Evolutionary conservation across 2,888 invertebrate species (phyloP).

Genomic region (Platynereis dumerilii): DNA sequence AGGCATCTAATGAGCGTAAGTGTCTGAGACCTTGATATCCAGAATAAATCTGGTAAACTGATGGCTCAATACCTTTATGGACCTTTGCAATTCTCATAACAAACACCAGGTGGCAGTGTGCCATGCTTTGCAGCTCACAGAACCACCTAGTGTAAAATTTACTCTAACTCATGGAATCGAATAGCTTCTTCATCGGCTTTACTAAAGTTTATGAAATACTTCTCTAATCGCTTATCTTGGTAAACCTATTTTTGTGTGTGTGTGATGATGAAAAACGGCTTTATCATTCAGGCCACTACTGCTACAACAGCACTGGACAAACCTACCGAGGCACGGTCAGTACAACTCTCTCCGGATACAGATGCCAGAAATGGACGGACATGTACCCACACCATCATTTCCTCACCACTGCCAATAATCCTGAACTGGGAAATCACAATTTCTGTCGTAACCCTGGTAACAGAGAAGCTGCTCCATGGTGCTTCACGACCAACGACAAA

Average conservation of each 20-base stretch:
- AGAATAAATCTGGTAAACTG: no score
- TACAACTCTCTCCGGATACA: conserved; percentile 70
- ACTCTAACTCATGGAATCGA: no score
- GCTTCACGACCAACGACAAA: conserved; percentile 67
- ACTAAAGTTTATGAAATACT: no score
- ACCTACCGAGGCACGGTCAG: conserved; percentile 75
- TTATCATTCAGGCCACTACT: conserved; percentile 63
- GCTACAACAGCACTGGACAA: conserved; percentile 85
- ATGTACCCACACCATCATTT: conserved; percentile 71
- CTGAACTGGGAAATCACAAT: conserved; percentile 83
- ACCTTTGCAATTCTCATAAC: background rate
- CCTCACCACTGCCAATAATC: conserved; percentile 77
- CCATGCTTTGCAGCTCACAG: no score
- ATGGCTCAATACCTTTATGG: no score
- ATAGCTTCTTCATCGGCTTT: no score
- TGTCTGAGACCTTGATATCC: no score
- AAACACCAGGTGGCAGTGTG: no score
- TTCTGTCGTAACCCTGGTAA: conserved; percentile 90
- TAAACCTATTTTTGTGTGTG: no score
- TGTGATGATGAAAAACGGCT: no score
- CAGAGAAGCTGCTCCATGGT: conserved; percentile 85
- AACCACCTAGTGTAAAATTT: no score
- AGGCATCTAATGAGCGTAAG: conserved; percentile 16
- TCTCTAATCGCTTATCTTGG: no score
- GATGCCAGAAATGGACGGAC: conserved; percentile 82